A percentile compares a stretch with the other conserved stretches of the same genome.
These are phyloP conservation scores for Hedychridium roseum DNA, from an alignment of 2,888 invertebrate genomes.

Conservation along the genomic window DNA sequence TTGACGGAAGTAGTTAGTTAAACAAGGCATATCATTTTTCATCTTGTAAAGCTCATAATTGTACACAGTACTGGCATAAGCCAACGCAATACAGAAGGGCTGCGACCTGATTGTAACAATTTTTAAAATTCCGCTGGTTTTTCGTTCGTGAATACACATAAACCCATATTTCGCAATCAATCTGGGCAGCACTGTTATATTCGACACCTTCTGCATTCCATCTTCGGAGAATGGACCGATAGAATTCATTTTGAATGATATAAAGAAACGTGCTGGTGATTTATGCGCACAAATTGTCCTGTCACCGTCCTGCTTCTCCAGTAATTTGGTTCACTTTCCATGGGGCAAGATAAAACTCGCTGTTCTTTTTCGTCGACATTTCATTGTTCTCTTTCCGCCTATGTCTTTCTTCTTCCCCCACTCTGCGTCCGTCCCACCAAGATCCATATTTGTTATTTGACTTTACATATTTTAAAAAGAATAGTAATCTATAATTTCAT, in stretches of 20 bases:
- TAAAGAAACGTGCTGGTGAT: conserved; percentile 59
- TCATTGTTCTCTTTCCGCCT: too few relatives aligned
- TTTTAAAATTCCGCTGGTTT: too few relatives aligned
- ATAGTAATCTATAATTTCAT: too few relatives aligned
- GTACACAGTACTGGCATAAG: too few relatives aligned
- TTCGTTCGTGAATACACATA: too few relatives aligned
- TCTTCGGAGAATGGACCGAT: conserved; percentile 23
- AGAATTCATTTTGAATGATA: conserved; percentile 60
- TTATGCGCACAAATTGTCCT: conserved; percentile 62
- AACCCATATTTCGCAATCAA: conserved; percentile 44
- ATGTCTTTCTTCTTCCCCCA: background rate
- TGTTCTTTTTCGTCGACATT: background rate
- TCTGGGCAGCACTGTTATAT: conserved; percentile 52
- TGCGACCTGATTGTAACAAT: too few relatives aligned
- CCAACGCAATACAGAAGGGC: too few relatives aligned
- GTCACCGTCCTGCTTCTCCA: conserved; percentile 45
- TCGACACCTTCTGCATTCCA: conserved; percentile 41
- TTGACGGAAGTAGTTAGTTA: too few relatives aligned
- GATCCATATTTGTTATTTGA: too few relatives aligned
- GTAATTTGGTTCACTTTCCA: conserved; percentile 19
- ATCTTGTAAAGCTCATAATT: too few relatives aligned
- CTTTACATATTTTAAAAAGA: too few relatives aligned
- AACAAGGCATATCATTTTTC: too few relatives aligned
- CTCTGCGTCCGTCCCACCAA: background rate
- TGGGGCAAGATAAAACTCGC: background rate